Conservation (phyloP, 2,113 vertebrate genomes). For the Cynocephalus volans region DNA sequence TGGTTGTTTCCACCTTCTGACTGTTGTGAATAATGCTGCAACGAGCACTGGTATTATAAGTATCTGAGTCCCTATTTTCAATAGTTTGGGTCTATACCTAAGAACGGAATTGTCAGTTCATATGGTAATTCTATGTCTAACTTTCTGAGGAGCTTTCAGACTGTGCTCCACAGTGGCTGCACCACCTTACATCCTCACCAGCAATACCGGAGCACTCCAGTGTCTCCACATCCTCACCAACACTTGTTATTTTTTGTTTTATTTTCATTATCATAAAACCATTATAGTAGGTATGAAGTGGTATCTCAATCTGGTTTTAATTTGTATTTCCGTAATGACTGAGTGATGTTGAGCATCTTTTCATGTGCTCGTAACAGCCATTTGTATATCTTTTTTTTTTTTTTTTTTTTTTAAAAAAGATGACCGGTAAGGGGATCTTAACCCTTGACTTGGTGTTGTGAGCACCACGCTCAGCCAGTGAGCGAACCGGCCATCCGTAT, state of each 20-base stretch:
- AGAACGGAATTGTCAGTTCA: background rate
- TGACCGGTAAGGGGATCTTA: too few relatives aligned
- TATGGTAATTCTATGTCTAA: background rate
- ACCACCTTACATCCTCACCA: background rate
- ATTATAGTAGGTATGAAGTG: background rate
- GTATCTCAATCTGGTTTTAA: background rate
- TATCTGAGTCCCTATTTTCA: background rate
- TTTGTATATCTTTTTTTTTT: background rate
- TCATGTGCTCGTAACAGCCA: background rate
- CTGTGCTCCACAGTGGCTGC: background rate
- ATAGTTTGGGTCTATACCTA: background rate
- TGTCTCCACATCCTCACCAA: background rate
- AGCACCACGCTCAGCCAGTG: too few relatives aligned
- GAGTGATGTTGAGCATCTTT: background rate
- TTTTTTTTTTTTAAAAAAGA: too few relatives aligned
- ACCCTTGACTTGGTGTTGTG: too few relatives aligned
- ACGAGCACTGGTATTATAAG: background rate
- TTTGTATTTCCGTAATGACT: background rate
- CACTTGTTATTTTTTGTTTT: background rate
- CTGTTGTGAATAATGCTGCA: background rate
- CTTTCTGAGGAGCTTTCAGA: background rate
- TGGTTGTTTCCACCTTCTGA: background rate
- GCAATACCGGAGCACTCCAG: background rate
- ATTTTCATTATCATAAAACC: background rate
- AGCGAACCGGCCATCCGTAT: too few relatives aligned